Evolutionary conservation across 2,888 invertebrate species (phyloP).

Genomic region (Perdita meconis): DNA sequence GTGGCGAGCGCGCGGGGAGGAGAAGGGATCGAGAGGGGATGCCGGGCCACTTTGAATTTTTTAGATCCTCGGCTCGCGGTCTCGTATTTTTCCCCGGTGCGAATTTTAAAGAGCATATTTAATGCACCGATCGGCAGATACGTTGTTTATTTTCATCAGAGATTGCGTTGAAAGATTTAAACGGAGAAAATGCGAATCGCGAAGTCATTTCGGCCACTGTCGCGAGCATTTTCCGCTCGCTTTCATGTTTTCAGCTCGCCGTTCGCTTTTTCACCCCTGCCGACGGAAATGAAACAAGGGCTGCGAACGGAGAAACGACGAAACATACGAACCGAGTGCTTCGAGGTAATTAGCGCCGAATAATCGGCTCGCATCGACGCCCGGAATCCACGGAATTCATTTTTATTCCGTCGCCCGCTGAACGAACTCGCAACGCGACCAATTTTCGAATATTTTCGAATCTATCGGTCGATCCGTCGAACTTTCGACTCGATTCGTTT

Average conservation of each 20-base stretch:
- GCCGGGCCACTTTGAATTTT: background rate
- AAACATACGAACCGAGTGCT: no score
- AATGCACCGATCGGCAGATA: background rate
- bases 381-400: slow-evolving; percentile 14
- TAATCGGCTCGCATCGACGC: slow-evolving; percentile 1
- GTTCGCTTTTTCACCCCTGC: no score
- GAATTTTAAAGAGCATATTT: background rate
- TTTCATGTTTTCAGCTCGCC: no score
- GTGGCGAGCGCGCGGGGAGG: background rate
- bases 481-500: slow-evolving; percentile 45
- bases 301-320: no score
- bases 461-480: slow-evolving; percentile 32
- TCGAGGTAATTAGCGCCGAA: slow-evolving; percentile 6
- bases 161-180: background rate
- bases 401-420: slow-evolving; percentile 36
- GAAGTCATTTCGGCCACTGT: background rate
- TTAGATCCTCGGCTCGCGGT: no score
- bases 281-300: no score
- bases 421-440: background rate
- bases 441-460: slow-evolving; percentile 21
- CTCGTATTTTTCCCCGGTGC: no score
- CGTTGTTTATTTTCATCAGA: background rate
- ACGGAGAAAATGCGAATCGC: background rate
- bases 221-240: no score
- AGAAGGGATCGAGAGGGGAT: background rate